These are phyloP conservation scores for Kryphioiulus occultus DNA, from an alignment of 2,888 invertebrate genomes.

Conservation along the genomic window DNA sequence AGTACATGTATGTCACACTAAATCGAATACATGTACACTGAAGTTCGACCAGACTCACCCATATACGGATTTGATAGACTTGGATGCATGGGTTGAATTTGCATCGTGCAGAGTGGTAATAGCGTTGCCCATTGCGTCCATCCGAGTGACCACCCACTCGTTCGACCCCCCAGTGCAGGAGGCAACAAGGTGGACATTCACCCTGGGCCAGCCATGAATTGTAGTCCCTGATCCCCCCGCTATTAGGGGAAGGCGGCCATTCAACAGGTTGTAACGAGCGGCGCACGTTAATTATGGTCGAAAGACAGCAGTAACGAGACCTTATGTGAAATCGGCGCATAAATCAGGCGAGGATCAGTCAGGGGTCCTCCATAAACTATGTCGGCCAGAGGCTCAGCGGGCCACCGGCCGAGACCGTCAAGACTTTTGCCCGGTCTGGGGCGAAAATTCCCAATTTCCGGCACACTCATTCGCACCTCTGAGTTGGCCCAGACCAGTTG, in stretches of 20 bases:
- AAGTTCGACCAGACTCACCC: no score
- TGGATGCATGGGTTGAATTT: no score
- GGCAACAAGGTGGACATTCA: constrained; percentile 2
- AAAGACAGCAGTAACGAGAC: constrained; percentile 35
- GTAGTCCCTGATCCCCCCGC: neutral
- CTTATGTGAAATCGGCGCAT: constrained; percentile 24
- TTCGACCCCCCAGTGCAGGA: no score
- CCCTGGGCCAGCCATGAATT: neutral
- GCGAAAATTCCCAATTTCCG: neutral
- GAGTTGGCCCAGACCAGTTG: neutral
- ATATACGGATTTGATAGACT: no score
- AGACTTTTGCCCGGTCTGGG: neutral
- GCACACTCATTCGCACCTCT: neutral
- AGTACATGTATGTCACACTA: no score
- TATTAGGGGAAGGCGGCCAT: constrained; percentile 24
- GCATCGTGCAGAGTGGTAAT: no score
- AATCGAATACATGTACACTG: no score
- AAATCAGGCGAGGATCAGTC: neutral
- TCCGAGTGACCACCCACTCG: neutral
- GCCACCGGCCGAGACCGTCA: neutral
- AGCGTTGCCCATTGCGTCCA: neutral
- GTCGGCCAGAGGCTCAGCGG: constrained; percentile 8
- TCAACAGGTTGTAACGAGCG: constrained; percentile 35
- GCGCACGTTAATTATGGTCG: constrained; percentile 17
- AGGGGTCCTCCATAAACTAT: constrained; percentile 29